Conservation (phyloP, 2,113 vertebrate species). For the Ciconia stormi region DNA sequence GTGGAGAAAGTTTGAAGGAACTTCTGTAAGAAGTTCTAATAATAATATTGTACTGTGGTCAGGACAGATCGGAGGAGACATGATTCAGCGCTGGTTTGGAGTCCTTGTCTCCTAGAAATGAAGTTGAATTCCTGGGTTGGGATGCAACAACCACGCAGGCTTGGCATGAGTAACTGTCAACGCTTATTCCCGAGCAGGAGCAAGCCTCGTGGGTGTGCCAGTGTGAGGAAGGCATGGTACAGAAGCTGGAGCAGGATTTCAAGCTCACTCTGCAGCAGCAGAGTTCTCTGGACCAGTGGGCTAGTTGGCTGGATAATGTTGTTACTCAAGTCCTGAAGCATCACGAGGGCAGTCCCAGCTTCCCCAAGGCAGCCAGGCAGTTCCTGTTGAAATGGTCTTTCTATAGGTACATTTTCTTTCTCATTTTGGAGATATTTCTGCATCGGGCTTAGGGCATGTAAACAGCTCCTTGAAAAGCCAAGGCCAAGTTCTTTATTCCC, state of each 20-base stretch:
- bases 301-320: constrained; percentile 93
- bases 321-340: constrained; percentile 93
- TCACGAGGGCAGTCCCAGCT: constrained; percentile 89
- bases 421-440: neutral
- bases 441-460: neutral
- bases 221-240: constrained; percentile 93
- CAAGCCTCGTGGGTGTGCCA: constrained; percentile 99
- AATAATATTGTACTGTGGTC: neutral
- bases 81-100: neutral
- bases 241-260: constrained; percentile 96
- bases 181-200: constrained; percentile 76
- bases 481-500: neutral
- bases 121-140: neutral
- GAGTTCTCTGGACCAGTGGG: constrained; percentile 98
- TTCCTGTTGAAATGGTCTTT: constrained; percentile 99
- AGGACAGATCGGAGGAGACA: neutral
- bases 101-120: neutral
- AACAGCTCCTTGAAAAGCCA: neutral
- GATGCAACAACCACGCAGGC: neutral
- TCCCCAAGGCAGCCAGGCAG: constrained; percentile 94
- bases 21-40: neutral
- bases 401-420: constrained; percentile 82
- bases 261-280: constrained; percentile 97
- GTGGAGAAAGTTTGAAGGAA: neutral
- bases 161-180: neutral